These are phyloP conservation scores for Drosophila demipolita DNA, from an alignment of 2,888 invertebrate genomes.

Conservation along the genomic window DNA sequence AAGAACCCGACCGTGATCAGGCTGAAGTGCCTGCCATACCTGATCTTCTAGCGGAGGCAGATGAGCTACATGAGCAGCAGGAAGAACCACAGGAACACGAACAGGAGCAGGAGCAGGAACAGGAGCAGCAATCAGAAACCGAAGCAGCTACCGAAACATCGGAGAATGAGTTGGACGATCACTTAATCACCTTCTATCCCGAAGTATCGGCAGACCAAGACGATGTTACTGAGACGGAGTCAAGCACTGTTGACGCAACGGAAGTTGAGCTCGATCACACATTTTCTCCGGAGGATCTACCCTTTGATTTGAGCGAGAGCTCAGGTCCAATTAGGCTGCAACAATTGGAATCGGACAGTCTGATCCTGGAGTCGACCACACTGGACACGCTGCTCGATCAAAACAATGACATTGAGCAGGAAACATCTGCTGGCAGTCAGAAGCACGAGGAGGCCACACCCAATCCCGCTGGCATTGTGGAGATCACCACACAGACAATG, in stretches of 20 bases:
- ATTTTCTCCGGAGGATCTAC: constrained; percentile 77
- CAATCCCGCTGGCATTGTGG: constrained; percentile 78
- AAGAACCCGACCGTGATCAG: constrained; percentile 27
- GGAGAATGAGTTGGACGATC: constrained; percentile 32
- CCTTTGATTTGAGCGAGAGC: constrained; percentile 77
- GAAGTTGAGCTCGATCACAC: constrained; percentile 60
- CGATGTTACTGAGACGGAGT: constrained; percentile 25
- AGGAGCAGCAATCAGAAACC: constrained; percentile 25
- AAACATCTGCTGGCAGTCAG: constrained; percentile 20
- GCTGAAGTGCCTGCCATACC: constrained; percentile 30
- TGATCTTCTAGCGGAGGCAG: constrained; percentile 67
- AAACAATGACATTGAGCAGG: constrained; percentile 54
- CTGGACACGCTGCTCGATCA: constrained; percentile 44
- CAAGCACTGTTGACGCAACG: constrained; percentile 9
- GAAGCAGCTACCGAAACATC: constrained; percentile 35
- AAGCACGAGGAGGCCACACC: constrained; percentile 69
- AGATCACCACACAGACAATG: constrained; percentile 85
- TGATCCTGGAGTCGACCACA: constrained; percentile 81
- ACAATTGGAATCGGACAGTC: constrained; percentile 81
- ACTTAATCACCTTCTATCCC: constrained; percentile 71
- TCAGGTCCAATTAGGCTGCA: constrained; percentile 56
- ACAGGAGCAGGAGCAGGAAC: constrained; percentile 18
- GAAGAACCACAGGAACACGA: constrained; percentile 21
- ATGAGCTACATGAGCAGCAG: constrained; percentile 41
- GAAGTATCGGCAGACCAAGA: constrained; percentile 50